These are phyloP conservation scores for Pachycephus smyrnensis DNA, from an alignment of 2,888 invertebrate species.

Conservation along the genomic window DNA sequence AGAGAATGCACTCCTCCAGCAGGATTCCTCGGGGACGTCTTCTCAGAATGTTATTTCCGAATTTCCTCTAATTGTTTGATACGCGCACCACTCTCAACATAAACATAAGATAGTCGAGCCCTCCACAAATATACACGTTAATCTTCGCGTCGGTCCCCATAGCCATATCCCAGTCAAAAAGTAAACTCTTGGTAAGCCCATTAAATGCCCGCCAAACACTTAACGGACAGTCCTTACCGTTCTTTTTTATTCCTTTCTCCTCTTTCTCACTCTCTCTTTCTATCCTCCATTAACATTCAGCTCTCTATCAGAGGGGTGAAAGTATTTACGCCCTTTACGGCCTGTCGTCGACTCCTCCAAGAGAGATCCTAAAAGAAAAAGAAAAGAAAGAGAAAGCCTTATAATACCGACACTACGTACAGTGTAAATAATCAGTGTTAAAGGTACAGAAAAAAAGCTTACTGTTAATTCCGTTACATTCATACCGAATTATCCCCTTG, in stretches of 20 bases:
- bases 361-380: not conserved
- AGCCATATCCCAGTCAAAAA: not conserved
- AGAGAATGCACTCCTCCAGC: not conserved
- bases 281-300: not conserved
- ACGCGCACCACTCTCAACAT: conserved; percentile 27
- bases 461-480: not conserved
- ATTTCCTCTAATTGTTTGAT: conserved; percentile 24
- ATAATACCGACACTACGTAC: not conserved
- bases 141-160: conserved; percentile 6
- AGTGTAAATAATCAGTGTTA: not conserved
- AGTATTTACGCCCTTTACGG: not conserved
- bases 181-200: conserved; percentile 6
- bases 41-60: conserved; percentile 24
- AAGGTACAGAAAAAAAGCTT: not conserved
- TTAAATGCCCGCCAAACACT: conserved; percentile 2
- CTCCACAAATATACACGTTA: conserved; percentile 23
- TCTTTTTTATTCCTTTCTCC: not conserved
- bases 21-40: not conserved
- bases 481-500: not conserved
- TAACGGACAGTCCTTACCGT: not conserved
- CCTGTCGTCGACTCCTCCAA: not conserved
- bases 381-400: not conserved
- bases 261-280: not conserved
- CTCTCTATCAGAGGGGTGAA: not conserved
- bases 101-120: conserved; percentile 33